A percentile compares a stretch with the other conserved stretches of the same genome.
Conservation (phyloP, 2,888 invertebrate genomes). For the Andrena minutula region DNA sequence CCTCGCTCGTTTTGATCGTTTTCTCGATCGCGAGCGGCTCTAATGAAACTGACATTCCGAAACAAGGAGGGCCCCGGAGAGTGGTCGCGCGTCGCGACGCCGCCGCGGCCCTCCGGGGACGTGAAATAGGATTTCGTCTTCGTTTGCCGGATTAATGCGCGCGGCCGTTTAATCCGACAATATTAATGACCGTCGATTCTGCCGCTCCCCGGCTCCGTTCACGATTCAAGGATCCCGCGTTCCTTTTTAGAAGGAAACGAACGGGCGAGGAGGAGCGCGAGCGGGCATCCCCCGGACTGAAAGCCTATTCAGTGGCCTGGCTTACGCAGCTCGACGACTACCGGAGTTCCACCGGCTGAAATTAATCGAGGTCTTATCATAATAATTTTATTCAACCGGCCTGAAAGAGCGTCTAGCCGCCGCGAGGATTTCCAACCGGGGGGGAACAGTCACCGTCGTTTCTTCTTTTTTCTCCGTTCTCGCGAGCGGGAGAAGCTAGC, state of each 20-base stretch:
- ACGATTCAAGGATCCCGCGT: conserved; percentile 78
- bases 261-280: conserved; percentile 18
- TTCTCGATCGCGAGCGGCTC: conserved; percentile 76
- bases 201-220: conserved; percentile 68
- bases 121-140: conserved; percentile 82
- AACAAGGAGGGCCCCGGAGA: conserved; percentile 73
- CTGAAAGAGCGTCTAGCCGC: conserved; percentile 66
- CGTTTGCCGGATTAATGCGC: conserved; percentile 81
- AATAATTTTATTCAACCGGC: conserved; percentile 81
- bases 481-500: conserved; percentile 58
- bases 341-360: conserved; percentile 79
- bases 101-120: conserved; percentile 63
- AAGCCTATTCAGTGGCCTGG: conserved; percentile 80
- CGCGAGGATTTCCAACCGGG: conserved; percentile 33
- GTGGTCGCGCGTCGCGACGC: conserved; percentile 36
- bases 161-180: conserved; percentile 83
- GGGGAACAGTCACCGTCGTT: not conserved
- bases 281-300: conserved; percentile 61
- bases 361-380: conserved; percentile 83
- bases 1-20: conserved; percentile 74
- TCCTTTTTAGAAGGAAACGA: conserved; percentile 61
- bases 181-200: conserved; percentile 83
- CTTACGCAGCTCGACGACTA: conserved; percentile 77
- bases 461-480: conserved; percentile 21
- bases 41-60: conserved; percentile 81